Evolutionary conservation across 1,140 invertebrate species (phyloP).

Genomic region (Dreissena rostriformis): DNA sequence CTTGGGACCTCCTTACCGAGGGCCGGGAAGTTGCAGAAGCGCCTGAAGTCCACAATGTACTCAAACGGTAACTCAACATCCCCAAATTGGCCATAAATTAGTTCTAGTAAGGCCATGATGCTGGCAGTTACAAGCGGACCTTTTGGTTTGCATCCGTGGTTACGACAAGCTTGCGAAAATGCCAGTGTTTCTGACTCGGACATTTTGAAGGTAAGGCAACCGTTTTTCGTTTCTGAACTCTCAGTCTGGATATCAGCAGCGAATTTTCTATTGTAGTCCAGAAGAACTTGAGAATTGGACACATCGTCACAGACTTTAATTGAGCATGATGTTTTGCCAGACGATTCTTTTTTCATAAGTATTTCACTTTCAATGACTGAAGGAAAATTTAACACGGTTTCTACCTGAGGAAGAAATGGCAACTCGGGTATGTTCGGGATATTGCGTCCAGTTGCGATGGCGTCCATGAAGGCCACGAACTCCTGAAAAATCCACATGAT

Average conservation of each 20-base stretch:
- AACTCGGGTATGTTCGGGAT: neutral
- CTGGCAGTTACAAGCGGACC: constrained; percentile 23
- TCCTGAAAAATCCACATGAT: constrained; percentile 50
- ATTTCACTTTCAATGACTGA: neutral
- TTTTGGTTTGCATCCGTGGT: constrained; percentile 3
- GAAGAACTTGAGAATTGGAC: neutral
- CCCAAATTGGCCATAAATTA: constrained; percentile 7
- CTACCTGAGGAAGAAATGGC: constrained; percentile 38
- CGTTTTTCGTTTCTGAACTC: constrained; percentile 8
- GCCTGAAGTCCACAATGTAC: constrained; percentile 33
- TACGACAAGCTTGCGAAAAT: constrained; percentile 4
- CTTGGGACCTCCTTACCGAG: neutral
- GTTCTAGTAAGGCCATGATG: constrained; percentile 29
- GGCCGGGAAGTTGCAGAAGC: neutral
- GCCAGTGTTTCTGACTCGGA: neutral
- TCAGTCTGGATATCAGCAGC: constrained; percentile 9
- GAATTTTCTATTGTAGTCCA: constrained; percentile 32
- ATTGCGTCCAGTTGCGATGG: neutral
- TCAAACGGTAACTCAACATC: constrained; percentile 23
- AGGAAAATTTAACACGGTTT: constrained; percentile 22
- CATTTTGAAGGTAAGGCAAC: constrained; percentile 21
- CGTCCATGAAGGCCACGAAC: constrained; percentile 32
- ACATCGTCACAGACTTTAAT: constrained; percentile 21
- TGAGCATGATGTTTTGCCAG: neutral
- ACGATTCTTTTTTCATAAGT: neutral